Evolutionary conservation across 92 coral and sea anemone species (phyloP), one percentile per base, ranked within the genome.

Genomic region (Bergia puertoricense): DNA sequence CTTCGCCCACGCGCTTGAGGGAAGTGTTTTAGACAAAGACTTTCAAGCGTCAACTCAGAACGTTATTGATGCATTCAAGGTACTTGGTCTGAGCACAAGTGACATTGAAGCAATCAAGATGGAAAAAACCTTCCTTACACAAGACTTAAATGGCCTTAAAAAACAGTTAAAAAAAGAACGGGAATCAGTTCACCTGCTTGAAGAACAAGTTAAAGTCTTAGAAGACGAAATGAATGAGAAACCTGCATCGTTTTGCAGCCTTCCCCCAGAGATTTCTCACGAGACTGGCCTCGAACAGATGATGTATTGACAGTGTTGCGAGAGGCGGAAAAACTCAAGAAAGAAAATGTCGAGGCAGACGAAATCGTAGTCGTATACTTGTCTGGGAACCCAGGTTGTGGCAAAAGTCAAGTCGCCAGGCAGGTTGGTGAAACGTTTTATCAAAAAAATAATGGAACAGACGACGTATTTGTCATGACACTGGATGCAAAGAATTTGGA

Each of bases 311-410:
- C 30, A 30, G 30, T 37, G 44, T 43, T 30, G 30, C 30, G 30
- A 73, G 36, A 54, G 30, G 36, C 6, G 42, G 66, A 37, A 82
- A 57, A 48, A 8, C 75, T 69, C 8, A 18, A n/a, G 36, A n/a
- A 30, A 30, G 30, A 30, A 30, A 30, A 30, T 30, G 30, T 30
- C 30, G 30, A 30, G 30, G 30, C 30, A n/a, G 85, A 76, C 22
- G 78, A 20, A 40, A 66, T 45, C 50, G 68, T 81, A 51, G 81
- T 79, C 22, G 68, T 91, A 22, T 91, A 57, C 56, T 44, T 76
- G 54, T 62, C 74, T 46, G 93, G 93, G 4, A 86, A 30, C 30
- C 30, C 30, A 30, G 30, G 30, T 30, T 30, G 30, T 30, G 30
- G 30, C 30, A 30, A 30, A 30, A 30, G 30, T 30, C 30, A 30